Evolutionary conservation across 2,113 vertebrate genomes (phyloP), one percentile per base, ranked within the genome.

Genomic region (Corvus moneduloides): DNA sequence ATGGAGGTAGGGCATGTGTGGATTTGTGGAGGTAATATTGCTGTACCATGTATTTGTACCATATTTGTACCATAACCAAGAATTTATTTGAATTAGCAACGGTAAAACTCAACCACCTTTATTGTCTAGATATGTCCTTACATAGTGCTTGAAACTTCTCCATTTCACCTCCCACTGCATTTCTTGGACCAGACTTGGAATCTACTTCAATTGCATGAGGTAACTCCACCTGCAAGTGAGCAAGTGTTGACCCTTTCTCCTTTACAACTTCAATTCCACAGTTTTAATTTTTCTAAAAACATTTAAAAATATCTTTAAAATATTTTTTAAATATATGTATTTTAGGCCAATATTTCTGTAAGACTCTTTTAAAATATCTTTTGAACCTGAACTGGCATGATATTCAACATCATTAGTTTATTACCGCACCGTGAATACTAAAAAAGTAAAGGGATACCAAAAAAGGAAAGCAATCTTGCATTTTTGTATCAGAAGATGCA

Each of bases 11-110:
- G 56, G 26, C 68, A 49, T 11, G 22, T 46, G 48, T 92, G 56
- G 84, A 81, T 86, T 89, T 95, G 67, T 90, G 79, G 56, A 94
- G 78, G 62, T 63, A 94, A 95, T 77, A 67, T 4, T 88, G 63
- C 56, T 88, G 35, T 61, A 37, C 58, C 58, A 37, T 37, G 9
- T 61, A 61, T 37, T 61, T 17, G 35, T 61, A 37, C 23, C n/a
- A 26, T 26, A 27, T 61, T 91, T 88, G 37, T 64, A 81, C 55
- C 49, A 88, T 26, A 90, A 72, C 18, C 37, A 71, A 89, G 44
- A 76, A 79, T 51, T 61, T 75, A 28, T 27, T 81, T 28, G 54
- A 37, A 76, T 79, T 68, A 91, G 32, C 39, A 90, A 23, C 7
- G 16, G 61, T 43, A 90, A 86, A 86, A 74, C 32, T 76, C 63